phyloP scores from a whole-genome alignment of 2,888 invertebrate genomes.

The Hipparchia sbordonii region DNA sequence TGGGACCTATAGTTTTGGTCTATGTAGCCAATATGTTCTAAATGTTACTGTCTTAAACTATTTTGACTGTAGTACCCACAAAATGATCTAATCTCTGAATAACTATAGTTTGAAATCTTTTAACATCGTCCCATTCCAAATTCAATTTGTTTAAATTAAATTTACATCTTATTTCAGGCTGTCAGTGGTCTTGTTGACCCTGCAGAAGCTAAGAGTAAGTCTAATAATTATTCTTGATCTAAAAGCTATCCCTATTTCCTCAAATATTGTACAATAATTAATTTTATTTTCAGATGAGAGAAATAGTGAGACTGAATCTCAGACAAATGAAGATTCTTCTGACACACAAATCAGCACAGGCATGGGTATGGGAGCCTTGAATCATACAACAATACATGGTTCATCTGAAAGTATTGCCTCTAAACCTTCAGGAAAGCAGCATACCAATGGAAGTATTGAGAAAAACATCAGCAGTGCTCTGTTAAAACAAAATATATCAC shows the following conservation, averaged over 20 bases:
- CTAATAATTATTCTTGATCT: constrained; percentile 30
- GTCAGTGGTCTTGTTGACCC: constrained; percentile 91
- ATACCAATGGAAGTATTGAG: constrained; percentile 74
- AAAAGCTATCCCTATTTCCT: neutral
- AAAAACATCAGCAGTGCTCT: constrained; percentile 66
- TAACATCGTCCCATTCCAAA: neutral
- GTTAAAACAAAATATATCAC: constrained; percentile 69
- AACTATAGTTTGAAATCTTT: neutral
- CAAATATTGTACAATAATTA: neutral
- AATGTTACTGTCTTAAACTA: no score
- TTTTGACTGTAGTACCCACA: no score
- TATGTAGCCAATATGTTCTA: no score
- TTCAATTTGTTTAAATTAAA: neutral
- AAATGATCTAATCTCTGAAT: neutral
- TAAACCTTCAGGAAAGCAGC: constrained; percentile 78
- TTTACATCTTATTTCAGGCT: constrained; percentile 80
- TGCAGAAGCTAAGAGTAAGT: constrained; percentile 90
- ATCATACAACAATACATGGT: constrained; percentile 79
- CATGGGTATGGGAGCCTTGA: constrained; percentile 70
- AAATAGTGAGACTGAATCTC: constrained; percentile 94
- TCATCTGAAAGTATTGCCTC: constrained; percentile 76
- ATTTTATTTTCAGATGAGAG: constrained; percentile 85
- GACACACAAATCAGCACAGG: constrained; percentile 85
- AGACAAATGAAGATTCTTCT: constrained; percentile 89
- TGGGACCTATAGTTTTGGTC: no score